Evolutionary conservation across 2,888 invertebrate species (phyloP).

Genomic region (Drosophila kambysellisi): DNA sequence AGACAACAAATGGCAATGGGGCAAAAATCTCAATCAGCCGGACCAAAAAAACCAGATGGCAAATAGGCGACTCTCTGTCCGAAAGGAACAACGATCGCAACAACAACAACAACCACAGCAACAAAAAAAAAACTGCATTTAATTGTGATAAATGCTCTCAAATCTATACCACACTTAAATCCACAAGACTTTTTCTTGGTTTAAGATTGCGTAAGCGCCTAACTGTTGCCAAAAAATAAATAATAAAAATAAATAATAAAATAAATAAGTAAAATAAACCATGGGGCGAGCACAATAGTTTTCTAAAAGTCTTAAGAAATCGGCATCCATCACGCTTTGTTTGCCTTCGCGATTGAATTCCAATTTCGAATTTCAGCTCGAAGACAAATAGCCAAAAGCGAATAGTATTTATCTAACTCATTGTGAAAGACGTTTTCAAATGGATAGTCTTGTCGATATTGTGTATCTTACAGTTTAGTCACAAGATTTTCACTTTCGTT

Average conservation of each 20-base stretch:
- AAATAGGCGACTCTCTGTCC: conserved; percentile 32
- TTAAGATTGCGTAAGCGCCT: conserved; percentile 40
- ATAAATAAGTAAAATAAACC: conserved; percentile 16
- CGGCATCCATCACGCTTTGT: conserved; percentile 49
- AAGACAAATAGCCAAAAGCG: conserved; percentile 37
- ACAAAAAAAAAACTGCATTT: conserved; percentile 30
- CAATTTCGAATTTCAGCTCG: conserved; percentile 43
- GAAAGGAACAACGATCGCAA: conserved; percentile 35
- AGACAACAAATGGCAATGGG: conserved; percentile 35
- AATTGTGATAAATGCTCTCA: conserved; percentile 46
- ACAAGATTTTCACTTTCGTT: conserved; percentile 73
- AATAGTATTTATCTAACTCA: conserved; percentile 64
- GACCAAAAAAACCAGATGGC: conserved; percentile 48
- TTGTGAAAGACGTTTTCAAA: conserved; percentile 58
- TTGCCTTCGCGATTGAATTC: conserved; percentile 57
- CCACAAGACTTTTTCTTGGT: conserved; percentile 20
- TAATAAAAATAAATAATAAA: neutral
- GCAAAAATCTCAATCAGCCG: conserved; percentile 71
- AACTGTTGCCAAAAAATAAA: conserved; percentile 42
- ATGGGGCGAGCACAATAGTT: conserved; percentile 32
- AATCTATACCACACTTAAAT: conserved; percentile 31
- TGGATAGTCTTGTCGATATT: conserved; percentile 45
- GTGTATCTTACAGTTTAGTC: conserved; percentile 56
- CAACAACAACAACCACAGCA: conserved; percentile 19
- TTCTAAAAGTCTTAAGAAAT: conserved; percentile 41